Base-by-base conservation (phyloP, 2,888 invertebrate species). In the Zhuqinia jingwanae region DNA sequence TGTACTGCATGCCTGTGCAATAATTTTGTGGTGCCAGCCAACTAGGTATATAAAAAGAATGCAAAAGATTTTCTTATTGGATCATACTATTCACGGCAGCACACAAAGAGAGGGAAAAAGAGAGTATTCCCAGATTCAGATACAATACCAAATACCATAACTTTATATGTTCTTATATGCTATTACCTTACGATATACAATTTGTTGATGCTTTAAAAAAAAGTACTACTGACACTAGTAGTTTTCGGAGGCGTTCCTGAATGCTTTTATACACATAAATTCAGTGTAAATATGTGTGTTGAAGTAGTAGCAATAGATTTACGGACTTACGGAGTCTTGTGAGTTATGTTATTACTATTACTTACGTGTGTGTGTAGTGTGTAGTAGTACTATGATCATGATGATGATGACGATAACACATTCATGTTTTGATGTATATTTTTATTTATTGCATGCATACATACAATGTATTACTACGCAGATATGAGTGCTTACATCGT, bases 221-320 rank as follows among this genome's bases (percentile, higher is more conserved):
- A n/a, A n/a, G n/a, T n/a, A n/a, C n/a, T n/a, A n/a, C n/a, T n/a
- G n/a, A n/a, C n/a, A n/a, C n/a, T n/a, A n/a, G n/a, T n/a, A n/a
- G n/a, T n/a, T 70, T 15, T 73, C 73, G 73, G 73, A 73, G 73
- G 73, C 73, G 73, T 50, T 47, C 27, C 70, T 45, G 13, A 25
- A 53, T 73, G 30, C 73, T 73, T 50, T 50, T 50, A 73, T 25
- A 53, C 1, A 20, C 17, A 47, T 30, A 68, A 30, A 30, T 25
- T 73, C 73, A 73, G 2, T 53, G 73, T 73, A 50, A 13, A 73
- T 73, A 47, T 53, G 73, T 73, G 73, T 25, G 73, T 73, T 73
- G 73, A 73, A 30, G 47, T 73, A 25, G 50, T 58, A 50, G 58
- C 50, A 53, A 50, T 73, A 25, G 73, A 73, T 73, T 73, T 73